phyloP scores from a whole-genome alignment of 2,888 invertebrate species.

The Flexamia atlantica region DNA sequence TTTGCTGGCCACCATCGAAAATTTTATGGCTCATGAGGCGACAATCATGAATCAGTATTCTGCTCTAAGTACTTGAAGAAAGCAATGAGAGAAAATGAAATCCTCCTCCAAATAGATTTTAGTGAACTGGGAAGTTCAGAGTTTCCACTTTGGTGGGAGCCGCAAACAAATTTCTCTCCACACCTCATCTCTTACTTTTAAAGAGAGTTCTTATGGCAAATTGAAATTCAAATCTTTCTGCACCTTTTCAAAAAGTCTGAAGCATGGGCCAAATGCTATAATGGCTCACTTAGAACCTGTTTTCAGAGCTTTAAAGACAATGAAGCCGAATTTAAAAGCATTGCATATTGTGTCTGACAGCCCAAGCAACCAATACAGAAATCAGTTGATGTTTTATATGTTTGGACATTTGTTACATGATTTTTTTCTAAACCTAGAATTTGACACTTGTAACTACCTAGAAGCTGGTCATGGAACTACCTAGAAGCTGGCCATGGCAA shows the following conservation, averaged over 20 bases:
- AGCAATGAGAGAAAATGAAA: constrained; percentile 1
- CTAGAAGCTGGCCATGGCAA: too few relatives aligned
- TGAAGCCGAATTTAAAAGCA: constrained; percentile 22
- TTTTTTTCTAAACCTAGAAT: too few relatives aligned
- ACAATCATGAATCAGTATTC: constrained; percentile 48
- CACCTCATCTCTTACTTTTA: constrained; percentile 32
- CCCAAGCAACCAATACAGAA: constrained; percentile 42
- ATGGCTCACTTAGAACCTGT: constrained; percentile 40
- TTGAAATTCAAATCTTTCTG: constrained; percentile 39
- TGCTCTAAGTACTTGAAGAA: constrained; percentile 22
- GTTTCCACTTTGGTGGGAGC: constrained; percentile 49
- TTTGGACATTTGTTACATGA: constrained; percentile 12
- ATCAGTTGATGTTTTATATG: constrained; percentile 44
- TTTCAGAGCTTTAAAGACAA: background rate
- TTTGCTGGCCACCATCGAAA: background rate
- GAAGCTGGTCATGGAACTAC: too few relatives aligned
- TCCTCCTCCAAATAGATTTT: too few relatives aligned
- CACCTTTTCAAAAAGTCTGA: constrained; percentile 35
- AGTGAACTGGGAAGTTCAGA: constrained; percentile 23
- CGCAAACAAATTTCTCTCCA: constrained; percentile 35
- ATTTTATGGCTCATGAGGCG: constrained; percentile 48
- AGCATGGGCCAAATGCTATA: constrained; percentile 13
- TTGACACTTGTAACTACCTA: too few relatives aligned
- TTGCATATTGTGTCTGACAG: constrained; percentile 63
- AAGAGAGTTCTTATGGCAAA: constrained; percentile 39